Evolutionary conservation across 2,888 invertebrate species (phyloP), one percentile per base, ranked within the genome.

Genomic region (Iphiclides podalirius): DNA sequence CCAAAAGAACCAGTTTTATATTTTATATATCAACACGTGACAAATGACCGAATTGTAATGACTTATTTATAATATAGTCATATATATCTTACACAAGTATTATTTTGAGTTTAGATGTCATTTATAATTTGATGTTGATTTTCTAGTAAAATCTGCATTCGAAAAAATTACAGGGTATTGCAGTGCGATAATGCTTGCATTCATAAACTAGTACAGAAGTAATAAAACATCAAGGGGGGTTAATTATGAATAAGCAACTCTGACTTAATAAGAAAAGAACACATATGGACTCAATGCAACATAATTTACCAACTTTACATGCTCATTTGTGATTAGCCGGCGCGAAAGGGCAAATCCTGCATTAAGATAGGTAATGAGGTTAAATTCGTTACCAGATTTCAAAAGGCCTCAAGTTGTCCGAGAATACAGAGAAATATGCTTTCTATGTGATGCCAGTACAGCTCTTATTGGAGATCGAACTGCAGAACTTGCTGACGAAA

Each of bases 311-410:
- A 79, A 78, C 84, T 83, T 86, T 85, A 88, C 87, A 87, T 87
- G 87, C 87, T 83, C 82, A 86, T 86, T 87, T 87, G 82, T 86
- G 87, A 88, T 87, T 87, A 87, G 86, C 70, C 75, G 88, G 88
- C 84, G 88, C 87, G 88, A 88, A 88, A 88, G 86, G 88, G 87
- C 85, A 88, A 88, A 85, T 87, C 85, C 85, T 82, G 82, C 85
- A 87, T 87, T 88, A 88, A 88, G 88, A 88, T 88, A 87, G 88
- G 87, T 87, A 88, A 88, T 88, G 88, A 87, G 88, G 87, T 88
- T 87, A 88, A 88, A 84, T 79, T 75, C 70, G 54, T 57, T 59
- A 52, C 53, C 48, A 57, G 74, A 59, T 64, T 67, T 60, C 46
- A 63, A 69, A 84, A 78, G 54, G 73, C 41, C 60, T 56, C 54